phyloP scores from a whole-genome alignment of 2,113 vertebrate genomes.

The Candoia aspera region DNA sequence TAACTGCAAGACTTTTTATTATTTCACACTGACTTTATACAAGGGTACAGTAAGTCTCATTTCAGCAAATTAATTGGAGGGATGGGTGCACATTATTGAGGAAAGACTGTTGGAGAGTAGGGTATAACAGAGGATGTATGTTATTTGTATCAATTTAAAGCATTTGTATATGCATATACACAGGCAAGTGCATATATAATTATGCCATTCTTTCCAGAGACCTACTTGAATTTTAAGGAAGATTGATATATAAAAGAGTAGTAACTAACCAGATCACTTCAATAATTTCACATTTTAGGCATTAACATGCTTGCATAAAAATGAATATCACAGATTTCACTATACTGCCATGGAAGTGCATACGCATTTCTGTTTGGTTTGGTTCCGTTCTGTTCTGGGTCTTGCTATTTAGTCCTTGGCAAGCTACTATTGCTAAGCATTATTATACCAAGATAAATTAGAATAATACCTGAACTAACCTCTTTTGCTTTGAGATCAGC shows the following conservation, averaged over 20 bases:
- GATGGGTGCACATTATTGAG: not conserved
- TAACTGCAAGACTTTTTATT: not conserved
- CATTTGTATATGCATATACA: not conserved
- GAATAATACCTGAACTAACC: not conserved
- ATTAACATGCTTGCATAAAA: not conserved
- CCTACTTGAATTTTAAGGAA: not conserved
- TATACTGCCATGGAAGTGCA: not conserved
- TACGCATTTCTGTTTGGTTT: not conserved
- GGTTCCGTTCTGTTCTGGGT: not conserved
- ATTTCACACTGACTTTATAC: not conserved
- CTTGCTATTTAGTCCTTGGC: not conserved
- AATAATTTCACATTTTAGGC: not conserved
- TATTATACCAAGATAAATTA: not conserved
- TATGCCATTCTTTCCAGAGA: not conserved
- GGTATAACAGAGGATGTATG: not conserved
- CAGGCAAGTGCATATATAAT: not conserved
- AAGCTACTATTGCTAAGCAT: not conserved
- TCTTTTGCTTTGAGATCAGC: not conserved
- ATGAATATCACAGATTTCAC: not conserved
- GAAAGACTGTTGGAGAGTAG: not conserved
- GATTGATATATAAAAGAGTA: not conserved
- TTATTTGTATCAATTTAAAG: not conserved
- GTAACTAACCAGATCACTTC: not conserved
- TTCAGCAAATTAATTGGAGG: not conserved
- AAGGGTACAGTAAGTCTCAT: not conserved